phyloP scores from a whole-genome alignment of 2,113 vertebrate species.

The Picathartes gymnocephalus region DNA sequence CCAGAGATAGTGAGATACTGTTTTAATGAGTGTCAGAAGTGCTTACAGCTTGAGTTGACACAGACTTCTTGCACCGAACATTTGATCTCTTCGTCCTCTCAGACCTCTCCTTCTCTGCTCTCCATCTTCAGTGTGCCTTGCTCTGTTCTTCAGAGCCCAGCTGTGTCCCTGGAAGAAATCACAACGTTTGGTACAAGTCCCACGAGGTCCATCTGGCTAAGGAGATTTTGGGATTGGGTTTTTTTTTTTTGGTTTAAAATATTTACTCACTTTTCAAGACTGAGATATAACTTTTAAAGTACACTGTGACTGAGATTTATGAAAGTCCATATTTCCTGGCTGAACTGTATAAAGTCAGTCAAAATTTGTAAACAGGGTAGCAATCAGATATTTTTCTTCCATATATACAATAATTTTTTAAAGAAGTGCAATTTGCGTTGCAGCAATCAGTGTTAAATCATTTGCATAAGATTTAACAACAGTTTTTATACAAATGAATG shows the following conservation, averaged over 20 bases:
- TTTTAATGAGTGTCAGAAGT: background rate
- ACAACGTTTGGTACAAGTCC: constrained; percentile 52
- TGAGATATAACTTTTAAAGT: constrained; percentile 42
- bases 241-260: constrained; percentile 20
- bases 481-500: constrained; percentile 79
- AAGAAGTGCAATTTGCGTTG: constrained; percentile 85
- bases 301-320: constrained; percentile 74
- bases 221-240: constrained; percentile 1
- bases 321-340: constrained; percentile 77
- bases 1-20: constrained; percentile 2
- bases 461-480: constrained; percentile 82
- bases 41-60: background rate
- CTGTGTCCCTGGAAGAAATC: constrained; percentile 44
- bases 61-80: background rate
- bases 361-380: constrained; percentile 92
- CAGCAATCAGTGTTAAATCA: constrained; percentile 90
- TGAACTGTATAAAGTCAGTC: constrained; percentile 57
- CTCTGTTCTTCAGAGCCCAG: constrained; percentile 29
- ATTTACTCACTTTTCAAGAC: constrained; percentile 61
- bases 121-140: background rate
- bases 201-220: constrained; percentile 25
- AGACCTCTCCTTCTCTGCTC: background rate
- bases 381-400: constrained; percentile 82
- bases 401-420: constrained; percentile 79
- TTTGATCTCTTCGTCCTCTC: background rate